Evolutionary conservation across 2,113 vertebrate genomes (phyloP).

Genomic region (Psophia crepitans): DNA sequence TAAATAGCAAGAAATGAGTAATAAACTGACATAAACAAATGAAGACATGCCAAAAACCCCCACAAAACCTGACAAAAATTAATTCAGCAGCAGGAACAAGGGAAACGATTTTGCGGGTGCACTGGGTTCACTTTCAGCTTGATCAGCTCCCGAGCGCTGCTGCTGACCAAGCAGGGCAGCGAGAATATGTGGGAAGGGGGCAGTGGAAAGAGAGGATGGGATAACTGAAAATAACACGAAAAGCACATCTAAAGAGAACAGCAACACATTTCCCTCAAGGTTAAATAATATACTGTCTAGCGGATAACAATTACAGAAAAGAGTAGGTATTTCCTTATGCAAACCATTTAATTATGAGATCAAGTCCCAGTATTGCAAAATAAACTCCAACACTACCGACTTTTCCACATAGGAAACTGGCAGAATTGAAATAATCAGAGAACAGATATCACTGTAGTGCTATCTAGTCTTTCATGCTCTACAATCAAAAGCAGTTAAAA

Average conservation of each 20-base stretch:
- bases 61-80: not conserved
- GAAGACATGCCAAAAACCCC: not conserved
- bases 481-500: not conserved
- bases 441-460: not conserved
- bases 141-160: not conserved
- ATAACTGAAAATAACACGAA: accelerated
- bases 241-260: not conserved
- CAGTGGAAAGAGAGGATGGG: not conserved
- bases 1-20: constrained; percentile 10
- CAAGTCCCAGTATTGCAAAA: not conserved
- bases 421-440: not conserved
- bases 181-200: not conserved
- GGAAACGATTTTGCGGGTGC: not conserved
- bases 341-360: not conserved
- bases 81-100: not conserved
- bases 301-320: not conserved
- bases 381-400: not conserved
- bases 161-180: not conserved
- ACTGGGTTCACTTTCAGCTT: not conserved
- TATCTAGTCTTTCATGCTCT: not conserved
- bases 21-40: constrained; percentile 21
- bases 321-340: not conserved
- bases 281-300: not conserved
- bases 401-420: not conserved
- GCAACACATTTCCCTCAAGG: not conserved